Conservation (phyloP, 2,888 invertebrate genomes). For the Tetheella fluctuosa region DNA sequence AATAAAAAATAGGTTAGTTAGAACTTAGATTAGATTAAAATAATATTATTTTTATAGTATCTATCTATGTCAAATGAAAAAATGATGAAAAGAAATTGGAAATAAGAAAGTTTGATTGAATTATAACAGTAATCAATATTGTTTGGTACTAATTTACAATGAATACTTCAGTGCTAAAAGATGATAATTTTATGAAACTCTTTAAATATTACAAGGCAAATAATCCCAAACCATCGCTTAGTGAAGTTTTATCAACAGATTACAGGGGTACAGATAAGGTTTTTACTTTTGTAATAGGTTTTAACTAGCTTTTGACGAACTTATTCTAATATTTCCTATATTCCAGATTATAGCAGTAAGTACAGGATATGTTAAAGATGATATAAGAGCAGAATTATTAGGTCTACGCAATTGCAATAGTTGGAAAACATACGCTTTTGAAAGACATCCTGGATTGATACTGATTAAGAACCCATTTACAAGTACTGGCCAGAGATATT, state of each 20-base stretch:
- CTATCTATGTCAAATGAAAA: no score
- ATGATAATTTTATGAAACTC: slow-evolving; percentile 84
- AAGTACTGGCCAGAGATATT: slow-evolving; percentile 89
- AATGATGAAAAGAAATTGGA: no score
- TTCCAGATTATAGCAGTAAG: slow-evolving; percentile 35
- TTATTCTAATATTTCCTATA: slow-evolving; percentile 6
- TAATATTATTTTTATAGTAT: no score
- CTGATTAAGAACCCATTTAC: slow-evolving; percentile 94
- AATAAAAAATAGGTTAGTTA: no score
- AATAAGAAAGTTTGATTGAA: no score
- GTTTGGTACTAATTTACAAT: background rate
- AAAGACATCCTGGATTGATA: slow-evolving; percentile 88
- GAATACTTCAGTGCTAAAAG: slow-evolving; percentile 14
- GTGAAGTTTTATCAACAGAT: slow-evolving; percentile 85
- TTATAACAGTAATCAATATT: no score
- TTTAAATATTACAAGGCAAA: slow-evolving; percentile 93
- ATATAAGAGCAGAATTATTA: slow-evolving; percentile 49
- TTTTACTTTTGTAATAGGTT: background rate
- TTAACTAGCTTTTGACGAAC: background rate
- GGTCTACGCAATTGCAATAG: slow-evolving; percentile 56
- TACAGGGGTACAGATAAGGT: slow-evolving; percentile 40
- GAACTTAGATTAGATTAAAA: no score
- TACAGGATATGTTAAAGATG: slow-evolving; percentile 29
- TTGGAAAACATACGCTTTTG: slow-evolving; percentile 87
- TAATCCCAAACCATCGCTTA: slow-evolving; percentile 85